Evolutionary conservation across 2,797 vertebrate species (phyloP), one percentile per base, ranked within the genome.

Genomic region (Microcaecilia unicolor): DNA sequence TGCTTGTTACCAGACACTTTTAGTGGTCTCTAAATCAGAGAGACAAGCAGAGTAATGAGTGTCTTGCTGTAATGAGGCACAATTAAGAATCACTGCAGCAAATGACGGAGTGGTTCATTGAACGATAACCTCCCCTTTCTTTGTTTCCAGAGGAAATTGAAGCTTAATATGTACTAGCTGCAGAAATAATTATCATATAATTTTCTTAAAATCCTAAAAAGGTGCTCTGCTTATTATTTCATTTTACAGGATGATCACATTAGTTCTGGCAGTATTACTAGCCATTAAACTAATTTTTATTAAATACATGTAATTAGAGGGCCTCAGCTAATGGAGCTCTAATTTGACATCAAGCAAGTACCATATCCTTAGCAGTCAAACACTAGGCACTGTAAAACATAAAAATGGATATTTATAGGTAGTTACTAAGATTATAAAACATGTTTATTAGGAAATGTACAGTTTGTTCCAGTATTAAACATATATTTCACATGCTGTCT

Each of bases 11-110:
- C 83, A 79, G 81, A 80, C 77, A 82, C 57, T 81, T 83, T 80
- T 82, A 81, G 74, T 80, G 74, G 71, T 81, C 81, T 80, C 78
- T 87, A 85, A 85, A 86, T 85, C 81, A 86, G 80, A 76, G 63
- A 76, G 81, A 83, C 81, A 81, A 85, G 83, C 66, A 73, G 80
- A 84, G 76, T 81, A 83, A 85, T 83, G 77, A 81, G 80, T 69
- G 64, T 71, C 76, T 77, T 78, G 70, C 69, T 44, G 48, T 86
- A 83, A 87, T 83, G 80, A 83, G 80, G 78, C 71, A 73, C 81
- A 81, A 83, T 84, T 85, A 85, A 84, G 80, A 78, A 82, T 72
- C 35, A 8, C 74, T 67, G 71, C 64, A 31, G 74, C 73, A 76
- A 79, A 81, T 76, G 83, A 80, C 76, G 80, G 73, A 76, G 64